These are phyloP conservation scores for Lepetodrilus schrolli DNA, from an alignment of 2,888 invertebrate species.

Conservation along the genomic window DNA sequence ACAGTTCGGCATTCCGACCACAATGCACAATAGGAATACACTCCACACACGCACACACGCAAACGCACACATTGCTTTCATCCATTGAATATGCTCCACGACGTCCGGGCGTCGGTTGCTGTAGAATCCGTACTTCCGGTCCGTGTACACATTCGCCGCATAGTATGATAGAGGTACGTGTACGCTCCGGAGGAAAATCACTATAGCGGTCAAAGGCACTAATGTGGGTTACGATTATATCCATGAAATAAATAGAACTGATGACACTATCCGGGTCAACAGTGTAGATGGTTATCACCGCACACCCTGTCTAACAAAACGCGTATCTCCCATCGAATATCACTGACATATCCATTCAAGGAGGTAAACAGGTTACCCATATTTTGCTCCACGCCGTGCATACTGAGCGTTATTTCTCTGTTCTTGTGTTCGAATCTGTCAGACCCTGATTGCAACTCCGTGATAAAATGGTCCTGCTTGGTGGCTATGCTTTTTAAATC, in stretches of 20 bases:
- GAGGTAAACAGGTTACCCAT: conserved; percentile 21
- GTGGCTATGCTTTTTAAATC: not conserved
- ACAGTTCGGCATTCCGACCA: not conserved
- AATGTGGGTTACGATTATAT: too few relatives aligned
- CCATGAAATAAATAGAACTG: not conserved
- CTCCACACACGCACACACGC: conserved; percentile 14
- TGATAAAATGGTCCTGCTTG: conserved; percentile 20
- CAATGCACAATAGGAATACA: not conserved
- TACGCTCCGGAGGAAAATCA: not conserved
- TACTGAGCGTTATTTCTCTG: not conserved
- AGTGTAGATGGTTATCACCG: conserved; percentile 16
- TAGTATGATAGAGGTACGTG: not conserved
- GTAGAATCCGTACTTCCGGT: not conserved
- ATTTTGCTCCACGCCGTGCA: not conserved
- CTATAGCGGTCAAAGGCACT: not conserved
- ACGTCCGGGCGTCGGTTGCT: not conserved
- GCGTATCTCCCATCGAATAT: conserved; percentile 10
- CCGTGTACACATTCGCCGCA: not conserved
- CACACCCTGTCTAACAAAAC: conserved; percentile 22
- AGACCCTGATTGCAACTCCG: conserved; percentile 11
- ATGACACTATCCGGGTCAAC: not conserved
- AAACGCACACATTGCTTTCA: too few relatives aligned
- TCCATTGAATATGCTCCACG: not conserved
- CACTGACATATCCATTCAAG: conserved; percentile 7
- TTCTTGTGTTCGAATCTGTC: conserved; percentile 13